Conservation (phyloP, 2,113 vertebrate genomes). For the Hemichromis elongatus region DNA sequence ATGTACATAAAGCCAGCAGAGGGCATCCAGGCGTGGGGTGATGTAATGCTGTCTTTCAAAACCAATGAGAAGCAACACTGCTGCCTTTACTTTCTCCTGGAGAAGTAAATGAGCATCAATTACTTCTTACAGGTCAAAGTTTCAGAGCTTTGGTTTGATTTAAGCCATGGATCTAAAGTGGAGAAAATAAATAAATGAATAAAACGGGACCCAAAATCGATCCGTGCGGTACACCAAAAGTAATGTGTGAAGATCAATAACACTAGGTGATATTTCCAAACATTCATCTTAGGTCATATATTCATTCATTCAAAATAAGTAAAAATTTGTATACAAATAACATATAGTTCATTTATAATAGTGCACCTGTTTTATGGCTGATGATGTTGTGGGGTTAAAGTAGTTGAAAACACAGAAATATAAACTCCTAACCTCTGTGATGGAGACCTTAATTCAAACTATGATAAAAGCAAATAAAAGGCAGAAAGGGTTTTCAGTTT, state of each 20-base stretch:
- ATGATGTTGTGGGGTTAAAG: background rate
- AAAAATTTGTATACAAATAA: background rate
- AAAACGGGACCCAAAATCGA: background rate
- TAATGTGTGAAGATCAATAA: background rate
- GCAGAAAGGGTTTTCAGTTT: background rate
- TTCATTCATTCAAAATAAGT: background rate
- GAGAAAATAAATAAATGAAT: background rate
- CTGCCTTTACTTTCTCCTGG: fast-evolving
- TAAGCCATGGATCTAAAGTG: background rate
- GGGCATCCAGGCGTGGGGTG: too few species aligned
- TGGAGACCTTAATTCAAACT: background rate
- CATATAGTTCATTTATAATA: background rate
- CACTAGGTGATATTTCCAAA: background rate
- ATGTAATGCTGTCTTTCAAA: too few species aligned
- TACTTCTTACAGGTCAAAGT: background rate
- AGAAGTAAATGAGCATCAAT: fast-evolving
- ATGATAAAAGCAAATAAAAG: background rate
- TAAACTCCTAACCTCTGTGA: background rate
- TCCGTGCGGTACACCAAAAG: fast-evolving
- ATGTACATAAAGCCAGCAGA: background rate
- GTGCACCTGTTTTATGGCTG: background rate
- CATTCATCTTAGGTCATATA: background rate
- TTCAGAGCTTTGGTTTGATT: fast-evolving
- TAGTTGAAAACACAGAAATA: background rate
- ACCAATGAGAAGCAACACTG: too few species aligned